phyloP scores from a whole-genome alignment of 2,113 vertebrate genomes.

The Passer domesticus region DNA sequence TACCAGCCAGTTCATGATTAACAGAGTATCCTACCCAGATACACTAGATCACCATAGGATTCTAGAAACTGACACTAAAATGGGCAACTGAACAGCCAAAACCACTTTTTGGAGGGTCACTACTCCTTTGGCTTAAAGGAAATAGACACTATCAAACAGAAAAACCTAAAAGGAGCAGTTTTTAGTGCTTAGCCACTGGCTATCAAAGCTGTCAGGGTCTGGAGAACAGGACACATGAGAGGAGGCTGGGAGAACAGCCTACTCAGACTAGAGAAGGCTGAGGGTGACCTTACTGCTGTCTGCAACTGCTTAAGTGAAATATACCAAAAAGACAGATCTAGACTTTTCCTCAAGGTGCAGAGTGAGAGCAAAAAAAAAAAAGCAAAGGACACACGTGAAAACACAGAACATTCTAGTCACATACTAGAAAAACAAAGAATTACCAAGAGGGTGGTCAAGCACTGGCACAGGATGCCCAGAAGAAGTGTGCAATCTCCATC shows the following conservation, averaged over 20 bases:
- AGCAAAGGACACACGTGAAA: neutral
- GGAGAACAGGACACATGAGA: rapidly evolving
- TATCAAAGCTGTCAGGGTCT: neutral
- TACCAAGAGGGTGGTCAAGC: neutral
- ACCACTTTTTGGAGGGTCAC: neutral
- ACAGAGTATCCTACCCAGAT: neutral
- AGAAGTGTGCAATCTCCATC: neutral
- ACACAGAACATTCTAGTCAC: neutral
- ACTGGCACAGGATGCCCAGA: neutral
- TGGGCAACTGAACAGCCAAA: neutral
- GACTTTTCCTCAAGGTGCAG: neutral
- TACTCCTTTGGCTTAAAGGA: neutral
- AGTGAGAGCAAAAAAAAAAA: neutral
- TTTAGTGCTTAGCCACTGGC: neutral
- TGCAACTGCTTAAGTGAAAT: neutral
- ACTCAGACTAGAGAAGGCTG: neutral
- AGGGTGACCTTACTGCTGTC: neutral
- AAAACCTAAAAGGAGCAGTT: neutral
- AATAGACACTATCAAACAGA: neutral
- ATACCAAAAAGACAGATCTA: neutral
- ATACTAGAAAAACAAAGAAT: neutral
- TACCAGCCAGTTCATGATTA: neutral
- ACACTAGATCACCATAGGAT: neutral
- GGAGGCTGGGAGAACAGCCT: neutral
- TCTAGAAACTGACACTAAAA: neutral